Conservation (phyloP, 2,888 invertebrate species). For the Drosophila limbata region DNA sequence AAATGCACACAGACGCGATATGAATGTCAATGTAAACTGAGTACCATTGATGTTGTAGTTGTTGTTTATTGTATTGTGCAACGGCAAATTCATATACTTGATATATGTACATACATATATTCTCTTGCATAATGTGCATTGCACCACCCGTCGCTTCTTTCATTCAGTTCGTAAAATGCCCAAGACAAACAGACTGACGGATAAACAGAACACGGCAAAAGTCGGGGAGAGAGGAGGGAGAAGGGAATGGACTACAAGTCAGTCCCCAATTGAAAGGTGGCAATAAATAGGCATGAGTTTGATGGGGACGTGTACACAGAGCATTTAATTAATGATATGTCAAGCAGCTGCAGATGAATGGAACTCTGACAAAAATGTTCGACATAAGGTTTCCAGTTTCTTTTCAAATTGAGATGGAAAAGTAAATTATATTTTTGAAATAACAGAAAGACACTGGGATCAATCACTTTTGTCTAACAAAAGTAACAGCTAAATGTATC, state of each 20-base stretch:
- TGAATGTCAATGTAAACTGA: constrained; percentile 60
- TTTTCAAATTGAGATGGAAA: background rate
- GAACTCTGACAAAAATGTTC: constrained; percentile 7
- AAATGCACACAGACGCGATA: constrained; percentile 41
- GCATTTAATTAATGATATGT: constrained; percentile 56
- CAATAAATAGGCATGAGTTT: constrained; percentile 20
- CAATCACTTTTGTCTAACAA: background rate
- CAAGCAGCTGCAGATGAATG: constrained; percentile 29
- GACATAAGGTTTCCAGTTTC: constrained; percentile 10
- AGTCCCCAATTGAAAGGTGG: constrained; percentile 31
- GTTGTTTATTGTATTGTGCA: constrained; percentile 21
- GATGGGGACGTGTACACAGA: constrained; percentile 19
- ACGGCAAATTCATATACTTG: constrained; percentile 26
- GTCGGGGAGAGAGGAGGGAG: background rate
- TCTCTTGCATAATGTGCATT: background rate
- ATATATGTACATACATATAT: constrained; percentile 11
- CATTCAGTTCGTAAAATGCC: constrained; percentile 63
- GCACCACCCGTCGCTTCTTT: constrained; percentile 29
- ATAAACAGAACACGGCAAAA: constrained; percentile 12
- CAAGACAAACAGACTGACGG: constrained; percentile 33
- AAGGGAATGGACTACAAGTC: constrained; percentile 1
- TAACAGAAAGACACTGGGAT: background rate
- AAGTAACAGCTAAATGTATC: background rate
- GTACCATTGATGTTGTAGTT: constrained; percentile 27
- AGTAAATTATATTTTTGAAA: background rate